These are phyloP conservation scores for Fratercula arctica DNA, from an alignment of 2,797 vertebrate species.

Conservation along the genomic window DNA sequence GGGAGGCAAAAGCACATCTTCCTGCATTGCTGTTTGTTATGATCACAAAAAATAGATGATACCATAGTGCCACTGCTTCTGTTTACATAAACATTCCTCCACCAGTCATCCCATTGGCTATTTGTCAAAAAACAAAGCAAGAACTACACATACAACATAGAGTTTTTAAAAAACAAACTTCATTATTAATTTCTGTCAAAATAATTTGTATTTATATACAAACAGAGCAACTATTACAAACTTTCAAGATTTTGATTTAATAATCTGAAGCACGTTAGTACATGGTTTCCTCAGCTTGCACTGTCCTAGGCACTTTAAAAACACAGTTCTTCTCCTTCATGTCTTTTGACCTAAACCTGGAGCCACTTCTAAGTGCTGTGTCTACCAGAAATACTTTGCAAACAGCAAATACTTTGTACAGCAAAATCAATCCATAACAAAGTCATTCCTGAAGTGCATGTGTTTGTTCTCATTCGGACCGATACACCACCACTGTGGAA, in stretches of 20 bases:
- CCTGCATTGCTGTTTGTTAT: not conserved
- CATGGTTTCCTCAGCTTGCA: not conserved
- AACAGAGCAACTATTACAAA: not conserved
- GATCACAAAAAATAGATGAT: not conserved
- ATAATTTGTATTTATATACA: conserved; percentile 5
- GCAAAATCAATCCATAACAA: not conserved
- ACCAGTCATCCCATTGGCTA: not conserved
- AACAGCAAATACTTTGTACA: not conserved
- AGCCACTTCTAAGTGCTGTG: not conserved
- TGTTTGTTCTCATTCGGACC: not conserved
- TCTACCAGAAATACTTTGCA: not conserved
- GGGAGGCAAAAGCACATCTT: not conserved
- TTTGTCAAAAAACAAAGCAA: not conserved
- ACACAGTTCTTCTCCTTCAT: not conserved
- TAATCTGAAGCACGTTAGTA: not conserved
- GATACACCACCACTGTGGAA: not conserved
- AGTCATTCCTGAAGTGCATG: not conserved
- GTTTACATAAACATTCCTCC: not conserved
- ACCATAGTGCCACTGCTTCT: not conserved
- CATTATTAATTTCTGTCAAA: conserved; percentile 17
- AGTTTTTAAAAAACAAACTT: not conserved
- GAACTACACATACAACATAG: not conserved
- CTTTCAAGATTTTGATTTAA: not conserved
- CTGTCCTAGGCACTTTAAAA: not conserved
- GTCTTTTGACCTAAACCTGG: not conserved